phyloP scores from a whole-genome alignment of 2,113 vertebrate genomes.

The Phrynosoma blainvillii region DNA sequence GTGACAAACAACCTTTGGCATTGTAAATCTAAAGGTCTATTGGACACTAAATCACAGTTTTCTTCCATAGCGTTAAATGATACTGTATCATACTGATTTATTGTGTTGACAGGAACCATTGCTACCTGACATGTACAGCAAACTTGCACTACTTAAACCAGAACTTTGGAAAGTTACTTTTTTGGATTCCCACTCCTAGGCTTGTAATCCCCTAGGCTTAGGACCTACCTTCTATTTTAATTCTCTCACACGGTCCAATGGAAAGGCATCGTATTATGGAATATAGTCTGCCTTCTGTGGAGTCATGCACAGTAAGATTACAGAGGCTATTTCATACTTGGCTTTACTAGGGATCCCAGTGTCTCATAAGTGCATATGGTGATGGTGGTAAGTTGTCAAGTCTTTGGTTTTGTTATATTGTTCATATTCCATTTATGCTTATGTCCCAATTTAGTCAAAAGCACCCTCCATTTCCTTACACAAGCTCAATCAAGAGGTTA shows the following conservation, averaged over 20 bases:
- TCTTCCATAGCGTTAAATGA: not conserved
- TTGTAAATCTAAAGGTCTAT: not conserved
- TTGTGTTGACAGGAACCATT: not conserved
- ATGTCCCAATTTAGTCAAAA: conserved; percentile 9
- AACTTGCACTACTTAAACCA: not conserved
- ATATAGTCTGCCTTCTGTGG: too few species aligned
- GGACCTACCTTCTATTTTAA: too few species aligned
- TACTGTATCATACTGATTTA: not conserved
- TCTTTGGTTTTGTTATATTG: not conserved
- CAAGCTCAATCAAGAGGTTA: not conserved
- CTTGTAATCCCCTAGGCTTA: not conserved
- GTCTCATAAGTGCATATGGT: not conserved
- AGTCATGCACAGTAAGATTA: too few species aligned
- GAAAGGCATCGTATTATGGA: too few species aligned
- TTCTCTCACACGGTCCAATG: too few species aligned
- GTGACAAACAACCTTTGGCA: not conserved
- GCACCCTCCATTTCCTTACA: not conserved
- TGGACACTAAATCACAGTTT: not conserved
- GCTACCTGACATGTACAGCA: not conserved
- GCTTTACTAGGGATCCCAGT: not conserved
- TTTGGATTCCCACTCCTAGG: too few species aligned
- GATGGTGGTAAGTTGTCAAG: not conserved
- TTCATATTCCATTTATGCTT: not conserved
- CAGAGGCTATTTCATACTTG: not conserved
- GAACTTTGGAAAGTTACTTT: too few species aligned